Percentiles rank a stretch among this genome's conserved stretches.
Evolutionary conservation across 2,797 vertebrate species (phyloP).

Genomic region (Hybognathus amarus): DNA sequence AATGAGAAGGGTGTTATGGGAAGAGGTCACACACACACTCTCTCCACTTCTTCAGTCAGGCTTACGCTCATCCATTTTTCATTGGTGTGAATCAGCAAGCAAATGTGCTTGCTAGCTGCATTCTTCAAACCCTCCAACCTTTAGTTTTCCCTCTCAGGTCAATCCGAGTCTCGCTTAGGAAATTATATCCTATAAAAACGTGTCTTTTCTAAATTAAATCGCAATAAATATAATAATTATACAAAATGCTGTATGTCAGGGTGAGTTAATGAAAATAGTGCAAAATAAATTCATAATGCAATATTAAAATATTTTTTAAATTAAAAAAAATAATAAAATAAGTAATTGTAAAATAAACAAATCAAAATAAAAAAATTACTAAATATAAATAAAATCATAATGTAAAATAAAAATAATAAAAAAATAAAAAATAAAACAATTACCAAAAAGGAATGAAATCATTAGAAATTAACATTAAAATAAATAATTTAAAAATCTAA

Average conservation of each 20-base stretch:
- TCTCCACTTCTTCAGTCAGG: constrained; percentile 69
- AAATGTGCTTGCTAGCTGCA: constrained; percentile 64
- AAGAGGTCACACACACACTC: constrained; percentile 10
- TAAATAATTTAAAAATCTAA: background rate
- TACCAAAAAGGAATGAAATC: background rate
- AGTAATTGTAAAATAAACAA: background rate
- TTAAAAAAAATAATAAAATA: background rate
- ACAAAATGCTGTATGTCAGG: background rate
- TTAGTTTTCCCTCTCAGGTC: constrained; percentile 35
- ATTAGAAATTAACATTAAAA: background rate
- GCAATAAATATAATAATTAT: background rate
- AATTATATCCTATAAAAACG: background rate
- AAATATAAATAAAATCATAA: background rate
- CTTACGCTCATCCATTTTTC: constrained; percentile 77
- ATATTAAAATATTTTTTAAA: too few species aligned
- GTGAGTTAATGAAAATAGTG: background rate
- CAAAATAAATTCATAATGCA: background rate
- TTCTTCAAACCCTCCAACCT: constrained; percentile 1
- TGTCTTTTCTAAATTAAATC: background rate
- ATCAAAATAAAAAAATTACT: background rate
- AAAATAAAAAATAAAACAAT: rapidly evolving
- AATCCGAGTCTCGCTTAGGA: background rate
- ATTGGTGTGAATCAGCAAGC: constrained; percentile 76
- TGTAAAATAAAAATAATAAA: background rate
- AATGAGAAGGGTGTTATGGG: constrained; percentile 11